Evolutionary conservation across 2,113 vertebrate genomes (phyloP), one percentile per base, ranked within the genome.

Genomic region (Rhodinocichla rosea): DNA sequence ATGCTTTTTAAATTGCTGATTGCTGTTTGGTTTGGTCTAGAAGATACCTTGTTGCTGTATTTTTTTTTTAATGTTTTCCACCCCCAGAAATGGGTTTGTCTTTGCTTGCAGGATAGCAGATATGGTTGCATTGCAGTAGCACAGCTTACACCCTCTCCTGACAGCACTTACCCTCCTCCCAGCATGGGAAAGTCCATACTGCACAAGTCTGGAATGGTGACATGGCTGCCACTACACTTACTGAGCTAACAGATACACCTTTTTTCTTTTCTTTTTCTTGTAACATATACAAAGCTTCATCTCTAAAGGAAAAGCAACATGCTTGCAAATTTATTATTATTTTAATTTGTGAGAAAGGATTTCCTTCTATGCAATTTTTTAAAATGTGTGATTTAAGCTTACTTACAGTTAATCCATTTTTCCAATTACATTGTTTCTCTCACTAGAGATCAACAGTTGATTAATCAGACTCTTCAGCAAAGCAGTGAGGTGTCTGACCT

Each of bases 391-490:
- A 94, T 91, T 90, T 86, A 88, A 74, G 67, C 57, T 89, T 83
- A 37, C 75, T 91, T 89, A 70, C 71, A 87, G 85, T 77, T 92
- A 95, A 97, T 91, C 87, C 67, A 75, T 95, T 94, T 94, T 91
- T 86, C 83, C 90, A 92, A 97, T 95, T 94, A 90, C 75, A 78
- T 74, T 90, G 90, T 88, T 94, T 74, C 87, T 95, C 78, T 90
- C 79, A 44, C 67, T 81, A 70, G 26, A 90, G 87, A 91, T 91
- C 92, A 94, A 91, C 82, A 94, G 82, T 21, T 85, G 79, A 95
- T 96, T 94, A 95, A 96, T 95, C 93, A 80, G 79, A 57, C 67
- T 88, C 69, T 80, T 80, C 67, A 83, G 50, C 1, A 1, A 89
- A 96, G 63, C 91, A 95, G 86, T 3, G 7, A 97, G 87, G 79